These are phyloP conservation scores for Oscheius onirici DNA, from an alignment of 2,888 invertebrate genomes.

Conservation along the genomic window DNA sequence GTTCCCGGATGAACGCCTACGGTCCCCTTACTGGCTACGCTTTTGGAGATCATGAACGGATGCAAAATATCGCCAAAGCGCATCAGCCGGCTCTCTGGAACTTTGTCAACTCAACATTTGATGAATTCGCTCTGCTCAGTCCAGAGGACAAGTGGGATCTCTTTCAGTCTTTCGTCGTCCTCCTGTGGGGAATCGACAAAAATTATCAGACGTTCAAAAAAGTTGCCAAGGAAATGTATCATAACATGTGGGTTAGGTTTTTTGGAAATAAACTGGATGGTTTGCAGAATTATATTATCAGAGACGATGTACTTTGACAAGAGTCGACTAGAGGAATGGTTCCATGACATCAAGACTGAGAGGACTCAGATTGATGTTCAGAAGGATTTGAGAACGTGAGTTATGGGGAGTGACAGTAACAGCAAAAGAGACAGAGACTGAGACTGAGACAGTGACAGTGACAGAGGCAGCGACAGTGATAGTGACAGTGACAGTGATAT, in stretches of 20 bases:
- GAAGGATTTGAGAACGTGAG: constrained; percentile 9
- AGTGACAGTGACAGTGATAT: no score
- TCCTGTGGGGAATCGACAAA: constrained; percentile 26
- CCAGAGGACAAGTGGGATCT: constrained; percentile 13
- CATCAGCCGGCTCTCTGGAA: constrained; percentile 21
- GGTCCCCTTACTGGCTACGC: constrained; percentile 10
- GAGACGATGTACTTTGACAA: constrained; percentile 20
- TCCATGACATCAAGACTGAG: not conserved
- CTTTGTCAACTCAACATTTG: constrained; percentile 7
- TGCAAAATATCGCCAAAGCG: not conserved
- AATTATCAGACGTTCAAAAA: constrained; percentile 22
- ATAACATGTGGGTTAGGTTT: not conserved
- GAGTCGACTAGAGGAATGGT: constrained; percentile 2
- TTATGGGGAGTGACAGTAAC: not conserved
- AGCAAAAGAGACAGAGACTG: no score
- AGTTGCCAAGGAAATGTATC: constrained; percentile 12
- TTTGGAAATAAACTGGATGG: no score
- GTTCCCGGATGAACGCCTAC: constrained; percentile 4
- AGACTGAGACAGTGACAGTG: no score
- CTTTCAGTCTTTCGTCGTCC: constrained; percentile 15
- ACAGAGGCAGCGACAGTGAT: no score
- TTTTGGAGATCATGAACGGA: not conserved
- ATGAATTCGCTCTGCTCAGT: constrained; percentile 3
- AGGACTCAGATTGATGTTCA: not conserved
- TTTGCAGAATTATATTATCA: constrained; percentile 13